Evolutionary conservation across 2,113 vertebrate genomes (phyloP).

Genomic region (Chiloscyllium plagiosum): DNA sequence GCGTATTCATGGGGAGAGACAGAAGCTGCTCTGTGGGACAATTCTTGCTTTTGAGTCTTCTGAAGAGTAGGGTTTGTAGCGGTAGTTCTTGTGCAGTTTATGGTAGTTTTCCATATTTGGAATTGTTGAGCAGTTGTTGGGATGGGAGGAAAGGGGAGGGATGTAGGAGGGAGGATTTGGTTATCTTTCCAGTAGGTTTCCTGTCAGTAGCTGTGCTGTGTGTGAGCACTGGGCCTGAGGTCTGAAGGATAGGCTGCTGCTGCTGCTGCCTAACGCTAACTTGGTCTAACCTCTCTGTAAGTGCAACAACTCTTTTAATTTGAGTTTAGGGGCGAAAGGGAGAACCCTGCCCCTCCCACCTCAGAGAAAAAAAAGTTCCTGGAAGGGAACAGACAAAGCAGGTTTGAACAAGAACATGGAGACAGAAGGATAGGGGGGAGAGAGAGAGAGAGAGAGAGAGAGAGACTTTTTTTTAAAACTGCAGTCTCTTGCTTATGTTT

Average conservation of each 20-base stretch:
- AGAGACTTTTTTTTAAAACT: no score
- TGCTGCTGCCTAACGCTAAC: neutral
- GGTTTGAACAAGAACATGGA: neutral
- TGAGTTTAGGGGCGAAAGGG: neutral
- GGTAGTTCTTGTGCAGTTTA: neutral
- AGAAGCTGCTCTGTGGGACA: neutral
- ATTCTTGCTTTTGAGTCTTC: neutral
- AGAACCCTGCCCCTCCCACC: neutral
- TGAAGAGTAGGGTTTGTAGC: neutral
- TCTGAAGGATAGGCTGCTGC: neutral
- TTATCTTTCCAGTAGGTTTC: neutral
- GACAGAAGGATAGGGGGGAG: neutral
- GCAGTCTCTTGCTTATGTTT: no score
- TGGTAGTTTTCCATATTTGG: slow-evolving; percentile 32
- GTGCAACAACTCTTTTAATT: neutral
- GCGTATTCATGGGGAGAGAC: neutral
- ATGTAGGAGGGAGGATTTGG: slow-evolving; percentile 31
- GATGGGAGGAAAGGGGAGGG: slow-evolving; percentile 28
- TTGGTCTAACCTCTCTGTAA: neutral
- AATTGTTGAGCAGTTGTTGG: slow-evolving; percentile 25
- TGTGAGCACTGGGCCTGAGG: neutral
- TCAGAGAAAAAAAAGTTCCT: neutral
- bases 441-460: no score
- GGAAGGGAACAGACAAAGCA: neutral
- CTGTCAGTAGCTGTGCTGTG: slow-evolving; percentile 10